These are phyloP conservation scores for Alectura lathami DNA, from an alignment of 2,113 vertebrate genomes.

Conservation along the genomic window DNA sequence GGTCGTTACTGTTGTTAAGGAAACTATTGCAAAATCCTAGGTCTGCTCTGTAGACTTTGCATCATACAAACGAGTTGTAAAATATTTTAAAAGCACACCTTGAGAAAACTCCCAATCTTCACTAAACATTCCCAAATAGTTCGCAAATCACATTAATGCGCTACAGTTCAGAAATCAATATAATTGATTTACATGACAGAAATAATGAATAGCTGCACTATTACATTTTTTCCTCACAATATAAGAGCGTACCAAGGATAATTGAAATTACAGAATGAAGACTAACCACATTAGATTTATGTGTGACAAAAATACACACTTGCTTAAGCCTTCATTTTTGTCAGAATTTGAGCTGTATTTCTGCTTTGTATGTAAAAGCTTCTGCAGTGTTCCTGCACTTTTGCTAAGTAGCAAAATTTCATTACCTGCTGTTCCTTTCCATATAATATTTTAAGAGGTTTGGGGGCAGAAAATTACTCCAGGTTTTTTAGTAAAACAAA, in stretches of 20 bases:
- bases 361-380: not conserved
- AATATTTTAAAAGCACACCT: not conserved
- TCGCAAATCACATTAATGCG: not conserved
- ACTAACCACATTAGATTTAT: not conserved
- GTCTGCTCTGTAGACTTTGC: not conserved
- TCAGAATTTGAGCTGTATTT: not conserved
- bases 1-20: not conserved
- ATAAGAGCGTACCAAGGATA: not conserved
- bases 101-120: not conserved
- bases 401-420: not conserved
- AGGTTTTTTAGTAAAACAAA: no score
- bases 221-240: not conserved
- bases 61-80: not conserved
- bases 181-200: not conserved
- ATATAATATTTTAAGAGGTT: not conserved
- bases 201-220: not conserved
- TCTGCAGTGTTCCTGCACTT: not conserved
- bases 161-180: not conserved
- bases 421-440: not conserved
- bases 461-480: not conserved
- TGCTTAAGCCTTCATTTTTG: not conserved
- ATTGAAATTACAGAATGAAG: not conserved
- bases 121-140: not conserved
- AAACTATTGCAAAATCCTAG: not conserved
- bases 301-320: not conserved